A percentile compares a stretch with the other conserved stretches of the same genome.
Conservation (phyloP, 2,113 vertebrate species). For the Nyctibius bracteatus region DNA sequence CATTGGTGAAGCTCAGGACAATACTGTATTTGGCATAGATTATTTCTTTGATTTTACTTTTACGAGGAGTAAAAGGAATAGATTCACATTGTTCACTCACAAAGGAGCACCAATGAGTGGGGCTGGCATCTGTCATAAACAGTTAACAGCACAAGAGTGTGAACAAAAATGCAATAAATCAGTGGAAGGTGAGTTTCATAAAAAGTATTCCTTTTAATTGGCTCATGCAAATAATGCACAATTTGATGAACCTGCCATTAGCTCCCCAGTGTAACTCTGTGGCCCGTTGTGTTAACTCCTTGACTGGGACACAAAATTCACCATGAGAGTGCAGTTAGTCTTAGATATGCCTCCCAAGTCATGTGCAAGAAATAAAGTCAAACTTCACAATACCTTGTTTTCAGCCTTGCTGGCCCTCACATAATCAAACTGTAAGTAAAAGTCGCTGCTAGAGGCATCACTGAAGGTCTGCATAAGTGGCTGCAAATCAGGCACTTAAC, state of each 20-base stretch:
- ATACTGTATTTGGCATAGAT: background rate
- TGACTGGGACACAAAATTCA: background rate
- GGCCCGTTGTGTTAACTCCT: background rate
- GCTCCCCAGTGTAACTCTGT: background rate
- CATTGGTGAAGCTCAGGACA: background rate
- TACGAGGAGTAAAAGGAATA: background rate
- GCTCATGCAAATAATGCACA: background rate
- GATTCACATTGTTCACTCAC: background rate
- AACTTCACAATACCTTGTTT: background rate
- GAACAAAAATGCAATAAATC: background rate
- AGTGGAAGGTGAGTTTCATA: background rate
- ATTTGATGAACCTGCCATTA: background rate
- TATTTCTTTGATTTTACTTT: background rate
- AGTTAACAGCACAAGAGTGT: background rate
- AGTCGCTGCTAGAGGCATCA: background rate
- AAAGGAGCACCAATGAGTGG: too few species aligned
- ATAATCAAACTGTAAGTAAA: background rate
- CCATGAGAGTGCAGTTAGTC: background rate
- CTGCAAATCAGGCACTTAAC: background rate
- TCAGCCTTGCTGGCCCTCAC: background rate
- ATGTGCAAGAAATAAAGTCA: background rate
- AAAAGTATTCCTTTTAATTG: background rate
- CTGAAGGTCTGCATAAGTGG: background rate
- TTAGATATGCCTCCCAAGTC: background rate
- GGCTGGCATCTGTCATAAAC: background rate